These are phyloP conservation scores for Melikaiella ostensackeni DNA, from an alignment of 2,888 invertebrate species.

Conservation along the genomic window DNA sequence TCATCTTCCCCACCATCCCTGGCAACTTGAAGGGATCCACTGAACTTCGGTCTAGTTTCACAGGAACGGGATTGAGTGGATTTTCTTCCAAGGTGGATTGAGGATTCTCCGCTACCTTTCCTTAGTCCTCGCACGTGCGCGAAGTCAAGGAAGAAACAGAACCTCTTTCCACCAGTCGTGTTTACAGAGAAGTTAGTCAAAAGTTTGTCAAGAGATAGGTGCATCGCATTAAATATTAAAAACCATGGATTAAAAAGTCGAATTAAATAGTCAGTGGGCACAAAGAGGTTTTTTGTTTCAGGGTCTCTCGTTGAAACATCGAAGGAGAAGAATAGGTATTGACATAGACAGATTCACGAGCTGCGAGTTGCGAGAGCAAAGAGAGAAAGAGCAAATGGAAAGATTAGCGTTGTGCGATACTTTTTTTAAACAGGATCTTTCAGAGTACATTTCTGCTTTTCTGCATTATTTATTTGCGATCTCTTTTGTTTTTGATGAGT, in stretches of 20 bases:
- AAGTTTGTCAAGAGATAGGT: slow-evolving; percentile 10
- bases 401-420: slow-evolving; percentile 19
- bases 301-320: not conserved
- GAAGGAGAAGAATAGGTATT: not conserved
- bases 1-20: not conserved
- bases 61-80: not conserved
- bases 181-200: not conserved
- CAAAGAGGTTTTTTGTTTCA: not conserved
- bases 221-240: slow-evolving; percentile 15
- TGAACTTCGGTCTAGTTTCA: not conserved
- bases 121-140: slow-evolving; percentile 19
- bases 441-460: not conserved
- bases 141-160: slow-evolving; percentile 1
- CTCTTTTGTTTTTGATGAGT: not conserved
- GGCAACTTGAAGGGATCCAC: not conserved
- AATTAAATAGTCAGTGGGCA: slow-evolving; percentile 7
- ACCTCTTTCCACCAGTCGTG: not conserved
- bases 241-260: not conserved
- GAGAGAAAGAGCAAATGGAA: slow-evolving; percentile 12
- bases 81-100: not conserved
- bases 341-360: slow-evolving; percentile 9
- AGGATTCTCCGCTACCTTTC: slow-evolving; percentile 6
- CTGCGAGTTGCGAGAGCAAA: not conserved
- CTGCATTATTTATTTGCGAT: slow-evolving; percentile 20
- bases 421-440: slow-evolving; percentile 12